Evolutionary conservation across 2,888 invertebrate genomes (phyloP), one percentile per base, ranked within the genome.

Genomic region (Drosophila austrosaltans): DNA sequence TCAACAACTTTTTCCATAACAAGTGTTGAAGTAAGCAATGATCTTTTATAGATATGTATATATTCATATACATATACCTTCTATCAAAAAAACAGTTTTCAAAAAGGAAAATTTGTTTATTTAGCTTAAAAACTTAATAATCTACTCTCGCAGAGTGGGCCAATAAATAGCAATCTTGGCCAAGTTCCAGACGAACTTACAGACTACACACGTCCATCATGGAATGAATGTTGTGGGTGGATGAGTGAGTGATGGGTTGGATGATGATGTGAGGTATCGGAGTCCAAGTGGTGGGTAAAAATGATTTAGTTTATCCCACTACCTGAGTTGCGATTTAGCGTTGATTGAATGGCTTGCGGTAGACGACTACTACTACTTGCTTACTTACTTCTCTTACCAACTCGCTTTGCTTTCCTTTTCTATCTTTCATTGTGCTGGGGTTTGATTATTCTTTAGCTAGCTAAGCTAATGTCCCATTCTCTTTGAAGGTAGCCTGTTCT

Each of bases 161-260:
- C 70, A 66, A 62, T 77, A 64, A 63, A 72, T 65, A 66, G 69
- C 76, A 67, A 63, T 77, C 59, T 77, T 81, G 81, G 77, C 81
- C 80, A 81, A 79, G 70, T 70, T 79, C 68, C 74, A 76, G 76
- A 80, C 72, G 59, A 67, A 70, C 48, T 12, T 48, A 63, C 64
- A 63, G 36, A 36, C 36, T 66, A 67, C 64, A 77, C 77, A 77
- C 77, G 70, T 86, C 64, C 85, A 82, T 84, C 82, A 81, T 56
- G 59, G 71, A 72, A 81, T 82, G 80, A 72, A 81, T 82, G 80
- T 25, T 73, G 83, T 71, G 82, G 54, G 59, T 61, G 70, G 53
- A 68, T 75, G 69, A 59, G 65, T 72, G 54, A 36, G 65, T 72
- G 54, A 36, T 36, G 36, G 36, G 36, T 1, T 36, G 32, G 22